Percentiles rank a stretch among this genome's conserved stretches.
These are phyloP conservation scores for Carettochelys insculpta DNA, from an alignment of 2,113 vertebrate genomes.

Conservation along the genomic window DNA sequence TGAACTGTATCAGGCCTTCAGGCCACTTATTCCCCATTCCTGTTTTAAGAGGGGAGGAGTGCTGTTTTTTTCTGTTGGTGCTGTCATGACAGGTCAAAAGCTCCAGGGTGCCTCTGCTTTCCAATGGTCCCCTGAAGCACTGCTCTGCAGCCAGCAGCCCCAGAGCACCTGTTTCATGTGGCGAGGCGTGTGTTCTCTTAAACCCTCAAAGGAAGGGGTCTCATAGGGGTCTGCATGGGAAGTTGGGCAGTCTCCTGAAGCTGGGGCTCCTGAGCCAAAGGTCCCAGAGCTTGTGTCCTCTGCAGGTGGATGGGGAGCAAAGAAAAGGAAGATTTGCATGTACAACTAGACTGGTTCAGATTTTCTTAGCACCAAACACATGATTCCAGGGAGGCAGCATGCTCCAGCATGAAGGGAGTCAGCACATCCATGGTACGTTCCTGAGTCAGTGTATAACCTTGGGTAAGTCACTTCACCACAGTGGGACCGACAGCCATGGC, in stretches of 20 bases:
- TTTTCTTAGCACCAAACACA: background rate
- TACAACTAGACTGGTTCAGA: background rate
- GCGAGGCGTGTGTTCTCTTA: background rate
- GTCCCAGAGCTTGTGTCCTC: background rate
- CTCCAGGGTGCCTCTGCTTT: background rate
- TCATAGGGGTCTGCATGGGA: accelerated
- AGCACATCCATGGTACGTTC: background rate
- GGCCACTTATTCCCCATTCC: no score
- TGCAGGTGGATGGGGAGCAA: background rate
- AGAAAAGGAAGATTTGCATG: background rate
- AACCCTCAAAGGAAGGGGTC: background rate
- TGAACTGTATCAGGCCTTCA: no score
- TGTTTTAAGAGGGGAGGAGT: no score
- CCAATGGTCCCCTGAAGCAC: background rate
- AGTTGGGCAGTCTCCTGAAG: background rate
- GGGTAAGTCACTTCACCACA: accelerated
- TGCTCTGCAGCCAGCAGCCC: background rate
- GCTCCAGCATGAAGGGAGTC: accelerated
- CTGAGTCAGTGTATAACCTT: background rate
- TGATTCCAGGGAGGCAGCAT: background rate
- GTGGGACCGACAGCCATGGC: no score
- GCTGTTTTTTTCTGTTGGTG: background rate
- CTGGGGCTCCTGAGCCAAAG: background rate
- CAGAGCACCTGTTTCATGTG: background rate
- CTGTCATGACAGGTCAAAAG: background rate